Percentiles rank a stretch among this genome's conserved stretches.
These are phyloP conservation scores for Lasaia peninsularis DNA, from an alignment of 1,140 invertebrate species.

Conservation along the genomic window DNA sequence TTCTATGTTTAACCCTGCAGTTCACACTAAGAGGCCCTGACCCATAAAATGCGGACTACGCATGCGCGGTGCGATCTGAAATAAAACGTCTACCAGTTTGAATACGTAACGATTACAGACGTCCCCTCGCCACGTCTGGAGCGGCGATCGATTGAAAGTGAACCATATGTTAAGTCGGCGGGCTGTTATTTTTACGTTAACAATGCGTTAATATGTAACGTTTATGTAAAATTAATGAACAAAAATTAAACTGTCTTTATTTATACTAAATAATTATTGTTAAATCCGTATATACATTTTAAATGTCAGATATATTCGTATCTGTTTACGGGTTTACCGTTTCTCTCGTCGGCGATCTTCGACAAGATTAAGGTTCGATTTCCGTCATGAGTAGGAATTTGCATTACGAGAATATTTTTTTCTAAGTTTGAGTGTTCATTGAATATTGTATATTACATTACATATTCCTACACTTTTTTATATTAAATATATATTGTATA, in stretches of 20 bases:
- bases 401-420: no score
- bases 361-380: no score
- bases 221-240: neutral
- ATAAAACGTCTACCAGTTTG: slow-evolving; percentile 51
- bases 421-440: no score
- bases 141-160: slow-evolving; percentile 38
- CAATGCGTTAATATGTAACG: neutral
- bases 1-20: slow-evolving; percentile 58
- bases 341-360: no score
- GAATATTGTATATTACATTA: no score
- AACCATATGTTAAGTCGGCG: slow-evolving; percentile 30
- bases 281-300: no score
- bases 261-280: neutral
- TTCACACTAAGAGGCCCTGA: slow-evolving; percentile 64
- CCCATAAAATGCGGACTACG: slow-evolving; percentile 56
- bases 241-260: neutral
- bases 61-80: slow-evolving; percentile 59
- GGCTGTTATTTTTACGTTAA: neutral
- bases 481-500: no score
- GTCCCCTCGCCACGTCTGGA: slow-evolving; percentile 58
- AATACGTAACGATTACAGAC: slow-evolving; percentile 64
- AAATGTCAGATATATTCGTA: no score
- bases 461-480: no score
- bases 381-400: no score
- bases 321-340: no score